Evolutionary conservation across 2,797 vertebrate species (phyloP), one percentile per base, ranked within the genome.

Genomic region (Anniella stebbinsi): DNA sequence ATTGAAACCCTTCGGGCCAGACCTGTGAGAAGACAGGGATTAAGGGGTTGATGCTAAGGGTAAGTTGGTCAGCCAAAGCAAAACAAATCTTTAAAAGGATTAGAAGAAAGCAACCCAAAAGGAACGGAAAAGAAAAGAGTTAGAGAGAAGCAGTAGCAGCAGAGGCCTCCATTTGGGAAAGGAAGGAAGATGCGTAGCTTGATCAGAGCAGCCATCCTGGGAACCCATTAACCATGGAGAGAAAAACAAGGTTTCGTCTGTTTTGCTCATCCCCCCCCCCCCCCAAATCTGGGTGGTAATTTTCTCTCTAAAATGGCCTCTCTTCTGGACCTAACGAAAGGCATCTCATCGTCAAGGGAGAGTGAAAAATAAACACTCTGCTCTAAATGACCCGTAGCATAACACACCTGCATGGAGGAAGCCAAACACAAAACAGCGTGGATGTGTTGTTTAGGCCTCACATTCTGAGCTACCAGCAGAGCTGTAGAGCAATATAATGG

Each of bases 1-100:
- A 99, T 98, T 96, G 98, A 99, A 96, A 98, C 98, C 96, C 98
- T 98, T 96, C 98, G 97, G 96, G 98, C 97, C 96, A 98, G 98
- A 98, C 98, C 98, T 98, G 98, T 70, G 95, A 97, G 97, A 95
- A 96, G 93, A 97, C 93, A 95, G 94, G 91, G 90, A 84, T 54
- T 93, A 92, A 89, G 94, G 95, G 95, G 89, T 80, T 91, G 95
- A 88, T 76, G 88, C 94, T 87, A 91, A 75, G 91, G 93, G 91
- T 70, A 83, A 91, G 88, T 72, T 48, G 69, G 92, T 91, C 92
- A 95, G 92, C 93, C 96, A 94, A 93, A 93, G 95, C 92, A 73
- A 92, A 88, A 70, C 75, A 87, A 92, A 91, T 86, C 72, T 13
- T 21, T 23, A 81, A 94, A 91, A 92, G 90, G 91, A 18, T 87